These are phyloP conservation scores for Paramormyrops hopkinsi DNA, from an alignment of 2,797 vertebrate genomes.

Conservation along the genomic window DNA sequence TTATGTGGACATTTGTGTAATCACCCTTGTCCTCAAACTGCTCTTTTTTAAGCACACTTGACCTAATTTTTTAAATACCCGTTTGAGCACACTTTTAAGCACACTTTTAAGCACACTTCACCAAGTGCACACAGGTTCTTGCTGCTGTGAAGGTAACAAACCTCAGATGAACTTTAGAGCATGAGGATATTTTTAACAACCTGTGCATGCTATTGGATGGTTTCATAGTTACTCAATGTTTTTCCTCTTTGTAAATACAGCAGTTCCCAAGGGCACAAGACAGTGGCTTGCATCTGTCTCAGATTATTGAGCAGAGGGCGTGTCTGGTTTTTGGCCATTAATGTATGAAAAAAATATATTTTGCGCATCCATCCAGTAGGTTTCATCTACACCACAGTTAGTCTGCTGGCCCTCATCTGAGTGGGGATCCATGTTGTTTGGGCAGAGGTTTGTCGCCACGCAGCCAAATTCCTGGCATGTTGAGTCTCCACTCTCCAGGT, in stretches of 20 bases:
- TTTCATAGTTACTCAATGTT: background rate
- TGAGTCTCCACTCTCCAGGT: background rate
- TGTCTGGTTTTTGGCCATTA: background rate
- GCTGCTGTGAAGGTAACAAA: background rate
- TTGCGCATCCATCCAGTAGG: background rate
- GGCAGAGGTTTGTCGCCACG: background rate
- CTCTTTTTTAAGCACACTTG: background rate
- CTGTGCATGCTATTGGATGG: background rate
- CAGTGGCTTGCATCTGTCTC: background rate
- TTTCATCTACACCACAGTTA: background rate
- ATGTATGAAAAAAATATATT: background rate
- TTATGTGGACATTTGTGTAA: background rate
- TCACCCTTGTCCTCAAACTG: background rate
- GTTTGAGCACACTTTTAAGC: background rate
- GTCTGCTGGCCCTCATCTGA: background rate
- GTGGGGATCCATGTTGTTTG: background rate
- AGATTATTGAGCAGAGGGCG: background rate
- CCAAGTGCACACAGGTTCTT: background rate
- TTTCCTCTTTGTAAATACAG: background rate
- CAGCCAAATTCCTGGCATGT: background rate
- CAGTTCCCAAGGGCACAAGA: background rate
- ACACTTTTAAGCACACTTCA: background rate
- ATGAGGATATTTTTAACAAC: background rate
- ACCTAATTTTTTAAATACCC: background rate
- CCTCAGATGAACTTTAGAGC: background rate